Evolutionary conservation across 1,140 invertebrate species (phyloP).

Genomic region (Zelostemma sp.): DNA sequence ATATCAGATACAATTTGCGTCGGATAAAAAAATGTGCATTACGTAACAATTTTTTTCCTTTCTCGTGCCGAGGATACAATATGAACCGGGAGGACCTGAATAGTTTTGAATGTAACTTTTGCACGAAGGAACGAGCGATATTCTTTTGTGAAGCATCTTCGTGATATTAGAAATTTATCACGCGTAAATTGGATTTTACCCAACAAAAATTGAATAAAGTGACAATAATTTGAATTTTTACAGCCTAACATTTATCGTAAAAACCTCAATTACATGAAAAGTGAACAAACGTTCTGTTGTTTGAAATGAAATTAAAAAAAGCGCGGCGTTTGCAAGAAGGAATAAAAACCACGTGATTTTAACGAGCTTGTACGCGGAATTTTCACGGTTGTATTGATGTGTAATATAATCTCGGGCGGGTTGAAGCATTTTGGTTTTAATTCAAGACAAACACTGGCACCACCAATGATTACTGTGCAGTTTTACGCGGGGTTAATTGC

Average conservation of each 20-base stretch:
- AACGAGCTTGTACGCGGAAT: too few species aligned
- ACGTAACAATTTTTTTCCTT: background rate
- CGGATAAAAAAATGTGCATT: constrained; percentile 6
- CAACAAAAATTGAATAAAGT: too few species aligned
- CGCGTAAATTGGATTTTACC: too few species aligned
- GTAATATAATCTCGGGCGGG: constrained; percentile 20
- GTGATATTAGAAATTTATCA: too few species aligned
- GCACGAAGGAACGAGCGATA: background rate
- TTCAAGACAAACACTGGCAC: constrained; percentile 59
- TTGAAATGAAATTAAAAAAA: too few species aligned
- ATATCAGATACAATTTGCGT: constrained; percentile 48
- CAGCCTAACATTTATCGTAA: background rate
- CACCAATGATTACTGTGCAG: constrained; percentile 42
- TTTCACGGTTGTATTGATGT: constrained; percentile 20
- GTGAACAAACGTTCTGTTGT: background rate
- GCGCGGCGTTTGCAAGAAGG: too few species aligned
- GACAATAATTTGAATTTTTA: background rate
- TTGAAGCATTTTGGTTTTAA: constrained; percentile 57
- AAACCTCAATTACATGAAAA: background rate
- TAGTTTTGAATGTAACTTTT: background rate
- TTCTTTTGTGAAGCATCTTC: background rate
- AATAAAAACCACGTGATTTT: too few species aligned
- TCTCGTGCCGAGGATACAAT: background rate
- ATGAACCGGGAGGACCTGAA: background rate
- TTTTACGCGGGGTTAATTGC: constrained; percentile 56